A percentile compares a stretch with the other conserved stretches of the same genome.
Conservation (phyloP, 2,797 vertebrate species). For the Oreochromis mossambicus region DNA sequence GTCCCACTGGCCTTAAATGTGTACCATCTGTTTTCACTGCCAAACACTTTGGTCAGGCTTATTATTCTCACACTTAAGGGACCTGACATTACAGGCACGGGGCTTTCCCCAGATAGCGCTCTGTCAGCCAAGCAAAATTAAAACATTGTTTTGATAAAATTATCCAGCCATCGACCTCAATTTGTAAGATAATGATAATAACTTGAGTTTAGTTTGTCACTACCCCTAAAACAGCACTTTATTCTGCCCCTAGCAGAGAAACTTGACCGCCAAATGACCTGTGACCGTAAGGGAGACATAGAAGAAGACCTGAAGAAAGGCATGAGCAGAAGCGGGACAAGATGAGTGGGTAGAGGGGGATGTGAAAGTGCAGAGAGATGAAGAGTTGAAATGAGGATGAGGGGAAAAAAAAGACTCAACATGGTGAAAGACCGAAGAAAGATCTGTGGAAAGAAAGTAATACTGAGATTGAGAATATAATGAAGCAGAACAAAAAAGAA, state of each 20-base stretch:
- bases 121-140: background rate
- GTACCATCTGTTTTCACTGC: background rate
- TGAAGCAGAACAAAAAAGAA: constrained; percentile 47
- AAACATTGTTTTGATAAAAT: background rate
- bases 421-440: constrained; percentile 33
- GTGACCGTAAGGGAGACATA: background rate
- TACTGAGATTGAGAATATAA: constrained; percentile 29
- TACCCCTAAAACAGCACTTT: background rate
- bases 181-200: background rate
- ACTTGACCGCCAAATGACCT: background rate
- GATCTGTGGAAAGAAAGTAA: constrained; percentile 3
- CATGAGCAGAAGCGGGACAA: background rate
- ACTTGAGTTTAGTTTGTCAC: background rate
- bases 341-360: background rate
- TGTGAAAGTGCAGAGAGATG: background rate
- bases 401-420: background rate
- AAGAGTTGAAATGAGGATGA: background rate
- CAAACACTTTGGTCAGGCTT: background rate
- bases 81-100: background rate
- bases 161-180: background rate
- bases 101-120: background rate
- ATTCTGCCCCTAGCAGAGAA: background rate
- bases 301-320: background rate
- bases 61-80: background rate
- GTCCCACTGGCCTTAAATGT: background rate